Percentiles rank a stretch among this genome's conserved stretches.
Evolutionary conservation across 2,113 vertebrate species (phyloP).

Genomic region (Scytalopus superciliaris): DNA sequence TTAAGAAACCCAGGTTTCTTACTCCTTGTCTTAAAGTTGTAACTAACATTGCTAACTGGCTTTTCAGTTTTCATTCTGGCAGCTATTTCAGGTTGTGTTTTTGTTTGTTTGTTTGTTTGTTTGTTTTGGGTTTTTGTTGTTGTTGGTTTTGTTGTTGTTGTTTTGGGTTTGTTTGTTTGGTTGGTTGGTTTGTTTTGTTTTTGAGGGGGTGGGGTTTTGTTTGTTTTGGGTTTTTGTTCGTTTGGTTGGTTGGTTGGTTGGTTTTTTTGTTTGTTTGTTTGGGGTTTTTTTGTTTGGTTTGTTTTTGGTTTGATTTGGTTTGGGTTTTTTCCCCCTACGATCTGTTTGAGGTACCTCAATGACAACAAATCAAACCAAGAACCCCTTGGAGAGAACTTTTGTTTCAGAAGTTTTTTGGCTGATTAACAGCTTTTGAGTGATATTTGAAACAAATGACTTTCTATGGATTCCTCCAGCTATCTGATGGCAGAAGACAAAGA

Average conservation of each 20-base stretch:
- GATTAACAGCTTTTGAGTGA: not conserved
- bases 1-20: not conserved
- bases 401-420: not conserved
- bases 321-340: not conserved
- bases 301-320: too few relatives aligned
- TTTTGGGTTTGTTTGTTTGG: too few relatives aligned
- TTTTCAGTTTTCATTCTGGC: not conserved
- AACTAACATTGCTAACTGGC: not conserved
- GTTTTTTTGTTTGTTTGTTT: too few relatives aligned
- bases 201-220: too few relatives aligned
- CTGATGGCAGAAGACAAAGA: not conserved
- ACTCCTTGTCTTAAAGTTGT: not conserved
- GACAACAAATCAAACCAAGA: not conserved
- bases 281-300: too few relatives aligned
- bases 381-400: not conserved
- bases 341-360: not conserved
- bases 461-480: not conserved
- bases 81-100: not conserved
- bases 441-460: not conserved
- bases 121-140: not conserved
- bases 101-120: not conserved
- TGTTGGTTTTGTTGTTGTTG: too few relatives aligned
- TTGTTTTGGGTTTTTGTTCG: too few relatives aligned
- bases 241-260: too few relatives aligned
- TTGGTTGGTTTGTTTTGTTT: too few relatives aligned